phyloP scores from a whole-genome alignment of 2,113 vertebrate genomes.

The Oostethus manadensis region DNA sequence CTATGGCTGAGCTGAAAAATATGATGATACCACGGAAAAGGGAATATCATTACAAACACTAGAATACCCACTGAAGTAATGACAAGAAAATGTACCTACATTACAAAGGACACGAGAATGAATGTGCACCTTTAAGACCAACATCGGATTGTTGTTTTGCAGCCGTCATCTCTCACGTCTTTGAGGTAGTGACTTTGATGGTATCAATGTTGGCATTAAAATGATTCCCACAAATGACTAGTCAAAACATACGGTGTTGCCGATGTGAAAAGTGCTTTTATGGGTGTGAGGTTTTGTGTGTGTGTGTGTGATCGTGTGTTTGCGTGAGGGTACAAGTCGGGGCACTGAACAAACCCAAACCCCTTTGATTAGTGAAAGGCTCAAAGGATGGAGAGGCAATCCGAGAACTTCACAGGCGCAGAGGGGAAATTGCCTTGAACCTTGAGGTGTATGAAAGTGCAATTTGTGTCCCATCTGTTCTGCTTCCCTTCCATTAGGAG shows the following conservation, averaged over 20 bases:
- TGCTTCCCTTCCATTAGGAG: conserved; percentile 74
- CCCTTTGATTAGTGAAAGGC: conserved; percentile 74
- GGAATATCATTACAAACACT: not conserved
- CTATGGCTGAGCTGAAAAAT: not conserved
- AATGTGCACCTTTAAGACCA: conserved; percentile 2
- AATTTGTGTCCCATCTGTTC: conserved; percentile 79
- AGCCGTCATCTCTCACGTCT: conserved; percentile 14
- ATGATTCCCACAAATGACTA: conserved; percentile 26
- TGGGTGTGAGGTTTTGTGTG: conserved; percentile 14
- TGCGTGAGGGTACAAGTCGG: conserved; percentile 44
- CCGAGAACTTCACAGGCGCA: conserved; percentile 72
- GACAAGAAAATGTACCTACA: conserved; percentile 8
- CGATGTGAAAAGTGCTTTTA: conserved; percentile 28
- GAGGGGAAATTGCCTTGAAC: conserved; percentile 76
- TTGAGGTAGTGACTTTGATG: conserved; percentile 23
- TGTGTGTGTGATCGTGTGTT: conserved; percentile 25
- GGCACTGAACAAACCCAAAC: conserved; percentile 66
- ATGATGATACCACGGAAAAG: not conserved
- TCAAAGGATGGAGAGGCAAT: conserved; percentile 76
- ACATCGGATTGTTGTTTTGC: conserved; percentile 13
- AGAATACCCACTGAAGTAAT: conserved; percentile 4
- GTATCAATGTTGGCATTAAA: conserved; percentile 24
- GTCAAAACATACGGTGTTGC: conserved; percentile 29
- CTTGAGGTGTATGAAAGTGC: conserved; percentile 76
- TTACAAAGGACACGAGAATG: conserved; percentile 12